Base-by-base conservation (phyloP, 2,888 invertebrate species). In the Oscheius sp. region DNA sequence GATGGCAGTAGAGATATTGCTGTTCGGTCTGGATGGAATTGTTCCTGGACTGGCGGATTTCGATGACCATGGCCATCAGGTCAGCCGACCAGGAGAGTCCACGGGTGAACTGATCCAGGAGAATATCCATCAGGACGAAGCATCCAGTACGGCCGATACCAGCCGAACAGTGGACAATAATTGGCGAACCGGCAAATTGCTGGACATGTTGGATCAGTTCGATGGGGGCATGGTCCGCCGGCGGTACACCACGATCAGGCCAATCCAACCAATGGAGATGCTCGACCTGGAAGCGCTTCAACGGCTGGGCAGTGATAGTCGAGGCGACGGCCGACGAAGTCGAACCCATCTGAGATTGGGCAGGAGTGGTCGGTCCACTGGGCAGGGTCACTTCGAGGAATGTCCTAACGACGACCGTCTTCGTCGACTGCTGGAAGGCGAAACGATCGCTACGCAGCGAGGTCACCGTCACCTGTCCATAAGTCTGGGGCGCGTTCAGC, bases 141-240 rank as follows among this genome's bases (percentile, higher is more conserved):
- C 74, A 68, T 2, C 69, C 73, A 6, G 78, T 74, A 13, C 78
- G 29, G 3, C 78, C 78, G 45, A 79, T 77, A 23, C 79, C 79
- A 23, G 79, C 79, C n/a, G 78, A 76, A 41, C 58, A 63, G 16
- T 63, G 63, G 1, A 63, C 46, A 12, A 46, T 45, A 13, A 63
- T 23, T 1, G 63, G 63, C 1, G 21, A 2, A 23, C 25, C 43
- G 23, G 23, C n/a, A 12, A 12, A 23, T 1, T 16, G 13, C 43
- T 25, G 23, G 9, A 63, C 1, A 23, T 45, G 46, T 41, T 21
- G 43, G 43, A 41, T 23, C 25, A 63, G 63, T 12, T 46, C 63
- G 27, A 70, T 70, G 2, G 70, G 70, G 25, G 49, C 70, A 21
- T 56, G 13, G 21, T 70, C 70, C 2, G 46, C 45, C 25, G 45